These are phyloP conservation scores for Calephelis perditalis DNA, from an alignment of 2,888 invertebrate species.

Conservation along the genomic window DNA sequence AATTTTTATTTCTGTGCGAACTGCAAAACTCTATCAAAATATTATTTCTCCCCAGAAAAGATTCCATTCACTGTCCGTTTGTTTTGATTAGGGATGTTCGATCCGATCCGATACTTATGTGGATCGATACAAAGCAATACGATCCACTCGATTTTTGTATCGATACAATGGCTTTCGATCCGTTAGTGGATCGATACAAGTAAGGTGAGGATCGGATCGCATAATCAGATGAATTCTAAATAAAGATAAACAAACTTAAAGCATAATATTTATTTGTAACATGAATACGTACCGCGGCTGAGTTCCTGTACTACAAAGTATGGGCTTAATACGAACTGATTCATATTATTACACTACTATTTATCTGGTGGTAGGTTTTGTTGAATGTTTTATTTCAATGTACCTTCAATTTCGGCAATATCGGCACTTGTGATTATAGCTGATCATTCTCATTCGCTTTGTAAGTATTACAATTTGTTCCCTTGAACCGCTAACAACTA, in stretches of 20 bases:
- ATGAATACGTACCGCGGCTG: slow-evolving; percentile 14
- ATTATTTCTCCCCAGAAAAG: no score
- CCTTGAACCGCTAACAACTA: slow-evolving; percentile 2
- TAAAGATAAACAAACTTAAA: slow-evolving; percentile 16
- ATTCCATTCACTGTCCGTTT: no score
- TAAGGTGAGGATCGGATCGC: slow-evolving; percentile 18
- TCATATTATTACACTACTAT: slow-evolving; percentile 13
- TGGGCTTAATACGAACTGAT: slow-evolving; percentile 11
- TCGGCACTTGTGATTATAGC: not conserved
- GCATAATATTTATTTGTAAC: slow-evolving; percentile 16
- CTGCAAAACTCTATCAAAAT: no score
- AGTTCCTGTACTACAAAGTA: slow-evolving; percentile 14
- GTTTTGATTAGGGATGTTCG: not conserved
- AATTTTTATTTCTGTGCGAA: no score
- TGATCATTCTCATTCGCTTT: not conserved
- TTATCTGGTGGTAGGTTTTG: slow-evolving; percentile 3
- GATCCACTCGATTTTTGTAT: slow-evolving; percentile 21
- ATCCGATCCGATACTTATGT: slow-evolving; percentile 2
- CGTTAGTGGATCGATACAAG: slow-evolving; percentile 24
- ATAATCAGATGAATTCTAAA: slow-evolving; percentile 16
- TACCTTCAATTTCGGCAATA: slow-evolving; percentile 1
- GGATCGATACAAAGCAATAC: slow-evolving; percentile 5
- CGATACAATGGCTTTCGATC: slow-evolving; percentile 24
- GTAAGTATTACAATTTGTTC: slow-evolving; percentile 1
- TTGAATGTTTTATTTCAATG: slow-evolving; percentile 4